phyloP scores from a whole-genome alignment of 1,140 invertebrate species.

The Papilio polytes region DNA sequence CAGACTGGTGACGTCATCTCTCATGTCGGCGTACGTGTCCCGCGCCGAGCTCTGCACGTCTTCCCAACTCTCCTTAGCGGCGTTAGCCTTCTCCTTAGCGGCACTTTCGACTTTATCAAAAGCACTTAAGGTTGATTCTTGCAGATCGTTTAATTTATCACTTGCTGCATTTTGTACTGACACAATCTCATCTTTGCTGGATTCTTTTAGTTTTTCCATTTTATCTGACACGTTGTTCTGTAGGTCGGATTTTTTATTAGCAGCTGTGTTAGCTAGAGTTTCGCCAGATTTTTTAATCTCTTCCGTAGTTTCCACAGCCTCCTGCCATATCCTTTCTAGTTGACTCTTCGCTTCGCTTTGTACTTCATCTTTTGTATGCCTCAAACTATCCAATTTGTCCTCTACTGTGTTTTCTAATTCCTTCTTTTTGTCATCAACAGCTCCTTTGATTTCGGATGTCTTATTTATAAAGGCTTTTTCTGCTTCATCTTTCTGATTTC shows the following conservation, averaged over 20 bases:
- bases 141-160: slow-evolving; percentile 59
- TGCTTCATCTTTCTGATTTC: slow-evolving; percentile 53
- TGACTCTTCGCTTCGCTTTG: slow-evolving; percentile 63
- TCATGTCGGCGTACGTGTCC: slow-evolving; percentile 72
- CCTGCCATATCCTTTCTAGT: slow-evolving; percentile 70
- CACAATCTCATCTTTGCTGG: slow-evolving; percentile 55
- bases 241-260: slow-evolving; percentile 63
- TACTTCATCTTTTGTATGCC: slow-evolving; percentile 53
- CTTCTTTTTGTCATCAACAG: slow-evolving; percentile 55
- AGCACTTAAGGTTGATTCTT: slow-evolving; percentile 71
- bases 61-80: slow-evolving; percentile 68
- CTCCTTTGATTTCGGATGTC: slow-evolving; percentile 49
- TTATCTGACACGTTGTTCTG: slow-evolving; percentile 53
- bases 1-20: slow-evolving; percentile 66
- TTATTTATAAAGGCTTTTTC: slow-evolving; percentile 53
- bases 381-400: slow-evolving; percentile 59
- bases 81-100: slow-evolving; percentile 69
- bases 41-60: slow-evolving; percentile 72
- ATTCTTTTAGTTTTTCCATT: slow-evolving; percentile 57
- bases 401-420: slow-evolving; percentile 50
- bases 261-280: slow-evolving; percentile 59
- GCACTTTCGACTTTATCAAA: slow-evolving; percentile 77
- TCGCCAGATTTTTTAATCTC: slow-evolving; percentile 75
- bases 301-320: slow-evolving; percentile 71
- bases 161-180: slow-evolving; percentile 55